A percentile compares a stretch with the other conserved stretches of the same genome.
Conservation (phyloP, 1,140 invertebrate species). For the Amyelois transitella region DNA sequence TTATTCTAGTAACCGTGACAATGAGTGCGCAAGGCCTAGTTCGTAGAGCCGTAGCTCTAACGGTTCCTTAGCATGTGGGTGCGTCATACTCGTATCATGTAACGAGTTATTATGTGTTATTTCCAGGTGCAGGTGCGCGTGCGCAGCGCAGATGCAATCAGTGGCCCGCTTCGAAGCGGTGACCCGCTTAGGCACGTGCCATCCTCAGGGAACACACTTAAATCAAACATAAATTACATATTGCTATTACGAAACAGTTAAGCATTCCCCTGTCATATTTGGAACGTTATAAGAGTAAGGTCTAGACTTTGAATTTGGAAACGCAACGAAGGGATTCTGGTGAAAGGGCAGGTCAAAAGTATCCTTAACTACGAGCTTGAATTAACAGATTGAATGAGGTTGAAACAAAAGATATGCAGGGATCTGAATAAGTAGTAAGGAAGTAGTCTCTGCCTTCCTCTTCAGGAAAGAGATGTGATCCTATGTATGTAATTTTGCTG, state of each 20-base stretch:
- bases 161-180: background rate
- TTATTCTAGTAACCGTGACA: background rate
- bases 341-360: no score
- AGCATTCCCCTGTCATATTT: no score
- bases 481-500: no score
- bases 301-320: no score
- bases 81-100: background rate
- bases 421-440: no score
- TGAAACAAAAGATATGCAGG: no score
- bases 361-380: no score
- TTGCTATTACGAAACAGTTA: background rate
- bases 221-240: background rate
- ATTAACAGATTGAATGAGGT: no score
- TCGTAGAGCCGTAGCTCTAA: slow-evolving; percentile 2
- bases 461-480: no score
- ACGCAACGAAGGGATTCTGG: no score
- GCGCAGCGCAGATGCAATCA: background rate
- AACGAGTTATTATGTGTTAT: slow-evolving; percentile 20
- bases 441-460: no score
- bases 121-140: slow-evolving; percentile 16
- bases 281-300: no score
- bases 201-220: background rate
- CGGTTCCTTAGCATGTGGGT: slow-evolving; percentile 5
- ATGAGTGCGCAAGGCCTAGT: background rate
- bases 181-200: background rate